Base-by-base conservation (phyloP, 2,113 vertebrate genomes). In the Oncorhynchus clarkii region DNA sequence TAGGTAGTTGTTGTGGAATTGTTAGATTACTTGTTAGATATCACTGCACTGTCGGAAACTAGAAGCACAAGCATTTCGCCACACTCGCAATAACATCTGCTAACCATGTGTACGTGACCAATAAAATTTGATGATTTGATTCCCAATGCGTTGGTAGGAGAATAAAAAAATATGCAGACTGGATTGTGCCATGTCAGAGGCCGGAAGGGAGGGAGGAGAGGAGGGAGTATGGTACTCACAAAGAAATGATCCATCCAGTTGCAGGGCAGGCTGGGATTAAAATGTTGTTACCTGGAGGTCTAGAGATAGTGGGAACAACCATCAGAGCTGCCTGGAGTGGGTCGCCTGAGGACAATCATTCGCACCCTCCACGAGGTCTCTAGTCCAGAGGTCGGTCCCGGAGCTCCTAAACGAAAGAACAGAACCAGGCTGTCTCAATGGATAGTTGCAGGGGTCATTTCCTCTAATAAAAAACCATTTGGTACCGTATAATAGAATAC, bases 121-220 rank as follows among this genome's bases (percentile, higher is more conserved):
- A 27, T 34, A 7, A 34, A 0, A 34, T 34, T 8, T 7, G 34
- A 34, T 34, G 34, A 34, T 34, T 8, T 34, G 34, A 66, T 70
- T 34, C 54, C 70, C 51, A 27, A 59, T 0, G n/a, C 65, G 72
- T 62, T 68, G 72, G 1, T 2, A 20, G 1, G 31, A 62, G 59
- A 67, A 27, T 54, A 54, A 31, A 72, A 72, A 84, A 11, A 31
- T 70, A 79, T 39, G 59, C 77, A 29, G 31, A 9, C 78, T 11
- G 39, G 70, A 70, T 72, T 29, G 26, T 45, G 74, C 39, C 39
- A 78, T 84, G 81, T 86, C 83, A 83, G 62, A 34, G 74, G 45
- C 64, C 29, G 54, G 69, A 74, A 22, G 49, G 71, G 39, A 49
- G 39, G 9, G 39, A 45, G 9, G 39, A 45, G 39, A 45, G 39